A percentile compares a stretch with the other conserved stretches of the same genome.
Conservation (phyloP, 2,888 invertebrate genomes). For the Caenorhabditis doughertyi region DNA sequence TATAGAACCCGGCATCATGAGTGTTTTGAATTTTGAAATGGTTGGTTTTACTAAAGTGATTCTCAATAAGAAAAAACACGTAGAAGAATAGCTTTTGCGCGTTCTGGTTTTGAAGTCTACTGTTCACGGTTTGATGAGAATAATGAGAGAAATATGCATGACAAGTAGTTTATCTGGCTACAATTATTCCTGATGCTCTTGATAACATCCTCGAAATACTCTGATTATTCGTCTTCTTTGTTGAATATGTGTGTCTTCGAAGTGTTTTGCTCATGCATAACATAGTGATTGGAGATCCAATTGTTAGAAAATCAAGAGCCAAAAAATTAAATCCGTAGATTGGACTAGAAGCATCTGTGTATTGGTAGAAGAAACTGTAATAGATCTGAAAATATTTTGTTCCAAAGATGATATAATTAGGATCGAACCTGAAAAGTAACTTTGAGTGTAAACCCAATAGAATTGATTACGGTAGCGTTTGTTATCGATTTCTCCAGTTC, state of each 20-base stretch:
- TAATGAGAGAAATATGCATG: neutral
- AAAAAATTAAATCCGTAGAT: slow-evolving; percentile 18
- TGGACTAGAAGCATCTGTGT: slow-evolving; percentile 14
- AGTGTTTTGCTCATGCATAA: slow-evolving; percentile 19
- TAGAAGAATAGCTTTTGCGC: too few species aligned
- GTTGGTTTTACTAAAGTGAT: too few species aligned
- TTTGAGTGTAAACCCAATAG: slow-evolving; percentile 9
- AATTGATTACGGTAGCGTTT: slow-evolving; percentile 22
- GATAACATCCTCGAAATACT: neutral
- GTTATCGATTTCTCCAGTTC: slow-evolving; percentile 37
- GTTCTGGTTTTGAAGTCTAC: too few species aligned
- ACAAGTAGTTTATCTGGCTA: neutral
- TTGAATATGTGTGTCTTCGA: slow-evolving; percentile 12
- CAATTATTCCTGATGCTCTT: neutral
- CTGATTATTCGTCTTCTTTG: neutral
- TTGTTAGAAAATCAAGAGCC: slow-evolving; percentile 15
- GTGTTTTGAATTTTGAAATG: too few species aligned
- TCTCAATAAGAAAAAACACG: too few species aligned
- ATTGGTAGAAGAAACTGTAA: slow-evolving; percentile 28
- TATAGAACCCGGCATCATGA: too few species aligned
- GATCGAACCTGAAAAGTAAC: slow-evolving; percentile 14
- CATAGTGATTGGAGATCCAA: slow-evolving; percentile 40
- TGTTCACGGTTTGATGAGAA: neutral
- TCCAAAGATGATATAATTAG: too few species aligned
- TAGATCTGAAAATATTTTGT: slow-evolving; percentile 21